A percentile compares a stretch with the other conserved stretches of the same genome.
Evolutionary conservation across 2,113 vertebrate species (phyloP).

Genomic region (Chiloscyllium plagiosum): DNA sequence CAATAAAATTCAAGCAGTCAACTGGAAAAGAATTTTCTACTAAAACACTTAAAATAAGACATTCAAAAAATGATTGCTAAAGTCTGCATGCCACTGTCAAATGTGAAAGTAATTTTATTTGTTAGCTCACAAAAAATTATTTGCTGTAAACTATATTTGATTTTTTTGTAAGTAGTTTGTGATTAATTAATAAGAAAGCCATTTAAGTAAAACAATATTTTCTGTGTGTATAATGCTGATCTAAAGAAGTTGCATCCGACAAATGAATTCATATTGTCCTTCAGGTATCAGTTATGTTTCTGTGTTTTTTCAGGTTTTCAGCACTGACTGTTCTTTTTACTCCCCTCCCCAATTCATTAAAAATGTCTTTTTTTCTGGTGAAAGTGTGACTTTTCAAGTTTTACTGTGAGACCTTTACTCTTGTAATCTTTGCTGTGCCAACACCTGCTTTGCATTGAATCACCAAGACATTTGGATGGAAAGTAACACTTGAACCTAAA

Average conservation of each 20-base stretch:
- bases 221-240: not conserved
- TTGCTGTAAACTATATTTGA: not conserved
- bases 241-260: not conserved
- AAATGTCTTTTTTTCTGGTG: not conserved
- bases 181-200: not conserved
- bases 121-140: not conserved
- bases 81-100: not conserved
- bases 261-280: not conserved
- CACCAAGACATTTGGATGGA: not conserved
- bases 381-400: not conserved
- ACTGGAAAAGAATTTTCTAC: not conserved
- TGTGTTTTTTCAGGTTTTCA: not conserved
- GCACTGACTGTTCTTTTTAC: not conserved
- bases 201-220: not conserved
- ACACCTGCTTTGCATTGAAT: not conserved
- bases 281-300: not conserved
- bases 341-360: not conserved
- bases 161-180: not conserved
- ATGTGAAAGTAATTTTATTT: constrained; percentile 14
- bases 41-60: not conserved
- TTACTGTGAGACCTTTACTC: not conserved
- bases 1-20: not conserved
- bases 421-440: not conserved
- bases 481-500: not conserved
- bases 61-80: not conserved